A percentile compares a stretch with the other conserved stretches of the same genome.
These are phyloP conservation scores for Alcedo quadribrachys DNA, from an alignment of 2,797 vertebrate species.

Conservation along the genomic window DNA sequence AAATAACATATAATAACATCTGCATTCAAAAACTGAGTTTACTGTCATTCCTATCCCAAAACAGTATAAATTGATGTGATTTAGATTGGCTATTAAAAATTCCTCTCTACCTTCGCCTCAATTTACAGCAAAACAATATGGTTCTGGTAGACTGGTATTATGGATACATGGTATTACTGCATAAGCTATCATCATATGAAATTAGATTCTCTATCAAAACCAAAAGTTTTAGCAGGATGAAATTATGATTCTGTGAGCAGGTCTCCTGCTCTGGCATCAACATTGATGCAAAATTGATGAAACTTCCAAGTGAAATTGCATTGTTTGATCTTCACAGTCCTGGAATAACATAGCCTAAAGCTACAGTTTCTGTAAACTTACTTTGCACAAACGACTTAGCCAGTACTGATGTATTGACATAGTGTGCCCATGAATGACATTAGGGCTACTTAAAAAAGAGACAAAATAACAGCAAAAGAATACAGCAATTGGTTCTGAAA, in stretches of 20 bases:
- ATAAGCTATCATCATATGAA: slow-evolving; percentile 73
- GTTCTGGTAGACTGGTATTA: slow-evolving; percentile 62
- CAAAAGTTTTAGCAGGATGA: slow-evolving; percentile 79
- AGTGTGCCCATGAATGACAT: slow-evolving; percentile 82
- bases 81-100: slow-evolving; percentile 77
- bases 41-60: slow-evolving; percentile 84
- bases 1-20: slow-evolving; percentile 91
- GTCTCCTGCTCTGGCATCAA: slow-evolving; percentile 76
- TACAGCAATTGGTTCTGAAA: slow-evolving; percentile 84
- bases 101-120: slow-evolving; percentile 68
- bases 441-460: slow-evolving; percentile 83
- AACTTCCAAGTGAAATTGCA: slow-evolving; percentile 85
- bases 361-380: slow-evolving; percentile 86
- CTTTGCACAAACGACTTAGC: slow-evolving; percentile 83
- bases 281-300: slow-evolving; percentile 88
- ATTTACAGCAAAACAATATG: slow-evolving; percentile 53
- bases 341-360: slow-evolving; percentile 83
- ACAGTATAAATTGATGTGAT: slow-evolving; percentile 83
- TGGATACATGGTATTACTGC: slow-evolving; percentile 59
- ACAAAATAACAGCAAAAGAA: slow-evolving; percentile 84
- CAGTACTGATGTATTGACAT: slow-evolving; percentile 79
- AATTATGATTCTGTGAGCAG: slow-evolving; percentile 81
- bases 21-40: slow-evolving; percentile 77
- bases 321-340: slow-evolving; percentile 88
- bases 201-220: slow-evolving; percentile 82